These are phyloP conservation scores for Ophion ellenae DNA, from an alignment of 2,888 invertebrate genomes.

Conservation along the genomic window DNA sequence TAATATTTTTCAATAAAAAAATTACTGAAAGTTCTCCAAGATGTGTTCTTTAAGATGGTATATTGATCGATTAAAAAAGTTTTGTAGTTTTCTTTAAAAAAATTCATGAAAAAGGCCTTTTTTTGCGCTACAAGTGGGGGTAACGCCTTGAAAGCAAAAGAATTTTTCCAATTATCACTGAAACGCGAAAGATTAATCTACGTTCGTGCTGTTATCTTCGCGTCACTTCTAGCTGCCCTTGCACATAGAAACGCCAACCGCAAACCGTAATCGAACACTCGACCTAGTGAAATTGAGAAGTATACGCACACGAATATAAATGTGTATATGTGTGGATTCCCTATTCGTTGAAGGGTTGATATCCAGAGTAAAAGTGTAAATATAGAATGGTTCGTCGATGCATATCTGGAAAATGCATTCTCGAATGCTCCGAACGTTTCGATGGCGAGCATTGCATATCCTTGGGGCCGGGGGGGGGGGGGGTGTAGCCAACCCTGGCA, in stretches of 20 bases:
- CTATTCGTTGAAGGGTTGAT: constrained; percentile 1
- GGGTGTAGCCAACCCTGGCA: constrained; percentile 35
- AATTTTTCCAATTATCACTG: constrained; percentile 17
- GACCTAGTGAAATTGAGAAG: constrained; percentile 8
- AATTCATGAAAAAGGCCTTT: no score
- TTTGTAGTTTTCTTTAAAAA: no score
- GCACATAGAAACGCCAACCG: not conserved
- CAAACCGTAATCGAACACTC: not conserved
- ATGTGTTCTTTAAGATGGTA: no score
- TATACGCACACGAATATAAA: not conserved
- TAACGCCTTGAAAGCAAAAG: not conserved
- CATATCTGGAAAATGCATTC: constrained; percentile 36
- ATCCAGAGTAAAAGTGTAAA: constrained; percentile 3
- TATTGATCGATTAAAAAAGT: no score
- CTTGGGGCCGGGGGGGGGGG: not conserved
- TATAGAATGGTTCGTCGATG: constrained; percentile 27
- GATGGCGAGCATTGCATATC: constrained; percentile 36
- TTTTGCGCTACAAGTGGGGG: no score
- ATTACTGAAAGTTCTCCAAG: no score
- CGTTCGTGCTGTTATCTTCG: not conserved
- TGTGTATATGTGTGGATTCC: no score
- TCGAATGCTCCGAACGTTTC: constrained; percentile 28
- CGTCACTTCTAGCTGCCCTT: not conserved
- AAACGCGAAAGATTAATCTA: constrained; percentile 7
- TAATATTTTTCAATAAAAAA: no score